phyloP scores from a whole-genome alignment of 2,113 vertebrate genomes.

The Rana temporaria region DNA sequence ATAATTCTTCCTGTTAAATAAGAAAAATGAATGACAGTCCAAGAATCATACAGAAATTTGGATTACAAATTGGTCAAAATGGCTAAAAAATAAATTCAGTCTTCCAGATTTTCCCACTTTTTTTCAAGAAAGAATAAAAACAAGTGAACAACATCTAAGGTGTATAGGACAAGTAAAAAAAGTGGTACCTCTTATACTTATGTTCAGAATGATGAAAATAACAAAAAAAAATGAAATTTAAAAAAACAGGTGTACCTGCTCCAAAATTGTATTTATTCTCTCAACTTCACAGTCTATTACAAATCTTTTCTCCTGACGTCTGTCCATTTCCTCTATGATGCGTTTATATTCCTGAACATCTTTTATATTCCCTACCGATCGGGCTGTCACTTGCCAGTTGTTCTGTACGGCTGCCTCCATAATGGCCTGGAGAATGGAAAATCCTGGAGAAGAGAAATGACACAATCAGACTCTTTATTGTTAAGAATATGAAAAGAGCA shows the following conservation, averaged over 20 bases:
- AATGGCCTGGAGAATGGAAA: constrained; percentile 97
- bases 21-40: too few species aligned
- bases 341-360: constrained; percentile 93
- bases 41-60: too few species aligned
- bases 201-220: not conserved
- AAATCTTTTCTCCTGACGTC: constrained; percentile 94
- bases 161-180: too few species aligned
- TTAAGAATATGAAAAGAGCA: constrained; percentile 52
- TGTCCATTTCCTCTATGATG: constrained; percentile 99
- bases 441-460: constrained; percentile 77
- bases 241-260: constrained; percentile 81
- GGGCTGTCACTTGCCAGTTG: constrained; percentile 98
- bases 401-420: constrained; percentile 98
- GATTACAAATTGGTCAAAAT: too few species aligned
- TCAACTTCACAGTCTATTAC: constrained; percentile 97
- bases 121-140: too few species aligned
- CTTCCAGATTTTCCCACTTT: too few species aligned
- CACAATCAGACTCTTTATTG: constrained; percentile 60
- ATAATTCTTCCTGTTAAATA: too few species aligned
- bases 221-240: constrained; percentile 2
- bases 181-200: too few species aligned
- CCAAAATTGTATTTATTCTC: constrained; percentile 95
- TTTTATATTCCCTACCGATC: constrained; percentile 93
- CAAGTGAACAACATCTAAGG: too few species aligned
- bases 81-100: too few species aligned